phyloP scores from a whole-genome alignment of 2,797 vertebrate species.

The Crocidura indochinensis region DNA sequence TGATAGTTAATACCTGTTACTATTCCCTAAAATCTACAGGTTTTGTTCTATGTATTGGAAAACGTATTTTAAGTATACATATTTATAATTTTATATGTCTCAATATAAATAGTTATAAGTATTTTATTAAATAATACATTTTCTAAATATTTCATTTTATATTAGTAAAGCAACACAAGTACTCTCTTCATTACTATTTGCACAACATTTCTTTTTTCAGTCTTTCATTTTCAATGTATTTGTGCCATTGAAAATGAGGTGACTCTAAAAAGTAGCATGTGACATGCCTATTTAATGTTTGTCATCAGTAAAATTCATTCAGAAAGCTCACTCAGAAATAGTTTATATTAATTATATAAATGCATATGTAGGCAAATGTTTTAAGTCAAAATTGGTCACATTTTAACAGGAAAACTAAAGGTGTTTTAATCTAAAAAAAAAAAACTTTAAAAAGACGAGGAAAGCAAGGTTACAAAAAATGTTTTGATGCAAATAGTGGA shows the following conservation, averaged over 20 bases:
- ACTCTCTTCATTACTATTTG: not conserved
- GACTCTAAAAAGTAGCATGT: not conserved
- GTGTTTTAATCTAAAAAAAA: slow-evolving; percentile 28
- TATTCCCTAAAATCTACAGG: not conserved
- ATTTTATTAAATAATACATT: not conserved
- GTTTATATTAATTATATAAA: slow-evolving; percentile 26
- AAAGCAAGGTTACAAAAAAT: slow-evolving; percentile 41
- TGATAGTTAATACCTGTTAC: not conserved
- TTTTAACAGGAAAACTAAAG: not conserved
- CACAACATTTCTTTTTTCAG: not conserved
- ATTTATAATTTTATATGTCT: not conserved
- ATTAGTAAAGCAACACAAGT: not conserved
- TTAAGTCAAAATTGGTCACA: not conserved
- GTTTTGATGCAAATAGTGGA: slow-evolving; percentile 58
- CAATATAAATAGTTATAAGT: not conserved
- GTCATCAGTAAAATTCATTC: not conserved
- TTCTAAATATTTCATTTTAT: not conserved
- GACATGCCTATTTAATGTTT: not conserved
- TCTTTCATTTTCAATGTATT: slow-evolving; percentile 1
- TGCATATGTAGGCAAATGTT: not conserved
- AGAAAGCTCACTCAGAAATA: not conserved
- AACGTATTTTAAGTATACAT: not conserved
- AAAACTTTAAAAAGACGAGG: not conserved
- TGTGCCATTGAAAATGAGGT: slow-evolving; percentile 6
- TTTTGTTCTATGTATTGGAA: not conserved